phyloP scores from a whole-genome alignment of 2,797 vertebrate species.

The Rhynchotus rufescens region DNA sequence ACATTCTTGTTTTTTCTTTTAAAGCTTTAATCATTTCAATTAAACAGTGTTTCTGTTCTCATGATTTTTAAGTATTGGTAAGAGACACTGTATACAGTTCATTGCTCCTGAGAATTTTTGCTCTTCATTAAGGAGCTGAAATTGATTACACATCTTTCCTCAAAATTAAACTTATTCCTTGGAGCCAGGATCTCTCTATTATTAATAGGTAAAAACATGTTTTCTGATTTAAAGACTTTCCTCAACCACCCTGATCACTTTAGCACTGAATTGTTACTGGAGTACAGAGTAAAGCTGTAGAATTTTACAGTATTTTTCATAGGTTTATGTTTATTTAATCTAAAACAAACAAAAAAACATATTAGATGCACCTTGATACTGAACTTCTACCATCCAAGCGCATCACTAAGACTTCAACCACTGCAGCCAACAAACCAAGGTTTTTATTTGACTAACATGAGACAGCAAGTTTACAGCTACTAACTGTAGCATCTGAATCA shows the following conservation, averaged over 20 bases:
- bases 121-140: background rate
- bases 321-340: background rate
- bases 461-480: background rate
- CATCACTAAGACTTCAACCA: background rate
- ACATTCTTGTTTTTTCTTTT: background rate
- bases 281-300: background rate
- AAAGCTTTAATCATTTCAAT: background rate
- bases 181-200: background rate
- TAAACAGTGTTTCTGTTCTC: background rate
- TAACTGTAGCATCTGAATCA: background rate
- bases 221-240: background rate
- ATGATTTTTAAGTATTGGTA: background rate
- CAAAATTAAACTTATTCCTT: background rate
- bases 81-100: background rate
- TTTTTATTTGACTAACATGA: background rate
- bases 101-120: background rate
- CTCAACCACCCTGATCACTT: background rate
- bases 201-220: background rate
- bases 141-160: background rate
- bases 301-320: background rate
- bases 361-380: background rate
- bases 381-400: background rate
- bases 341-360: background rate
- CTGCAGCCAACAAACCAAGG: rapidly evolving
- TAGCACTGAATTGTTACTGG: background rate